These are phyloP conservation scores for Donacobius atricapilla DNA, from an alignment of 2,113 vertebrate genomes.

Conservation along the genomic window DNA sequence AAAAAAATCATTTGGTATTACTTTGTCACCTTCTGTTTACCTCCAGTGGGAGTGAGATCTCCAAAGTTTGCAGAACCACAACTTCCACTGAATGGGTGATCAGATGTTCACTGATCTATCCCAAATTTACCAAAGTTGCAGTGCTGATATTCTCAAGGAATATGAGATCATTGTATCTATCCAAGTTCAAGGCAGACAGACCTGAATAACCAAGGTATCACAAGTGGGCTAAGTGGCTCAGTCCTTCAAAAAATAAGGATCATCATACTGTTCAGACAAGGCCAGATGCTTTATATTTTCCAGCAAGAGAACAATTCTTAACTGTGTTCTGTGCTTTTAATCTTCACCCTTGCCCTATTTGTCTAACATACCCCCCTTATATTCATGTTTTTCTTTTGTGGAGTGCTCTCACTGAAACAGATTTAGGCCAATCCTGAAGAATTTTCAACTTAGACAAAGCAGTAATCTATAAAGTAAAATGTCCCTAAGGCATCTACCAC, in stretches of 20 bases:
- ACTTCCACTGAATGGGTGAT: not conserved
- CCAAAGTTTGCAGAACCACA: not conserved
- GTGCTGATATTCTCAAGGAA: not conserved
- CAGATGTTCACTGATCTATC: fast-evolving
- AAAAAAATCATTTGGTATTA: fast-evolving
- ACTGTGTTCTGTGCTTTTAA: not conserved
- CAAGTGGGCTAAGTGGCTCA: not conserved
- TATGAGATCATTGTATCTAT: not conserved
- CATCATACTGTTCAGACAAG: not conserved
- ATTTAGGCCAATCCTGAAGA: not conserved
- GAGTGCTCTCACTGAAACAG: not conserved
- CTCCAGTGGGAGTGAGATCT: not conserved
- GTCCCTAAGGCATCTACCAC: not conserved
- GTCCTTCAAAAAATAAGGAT: not conserved
- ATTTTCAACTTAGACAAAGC: not conserved
- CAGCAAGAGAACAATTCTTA: not conserved
- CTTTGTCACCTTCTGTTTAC: not conserved
- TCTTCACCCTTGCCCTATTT: not conserved
- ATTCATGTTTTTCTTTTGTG: not conserved
- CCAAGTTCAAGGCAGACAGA: not conserved
- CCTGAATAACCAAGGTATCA: not conserved
- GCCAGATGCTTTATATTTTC: not conserved
- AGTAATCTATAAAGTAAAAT: not conserved
- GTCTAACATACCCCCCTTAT: not conserved
- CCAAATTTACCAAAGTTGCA: not conserved